Base-by-base conservation (phyloP, 2,113 vertebrate species). In the Tyto alba region DNA sequence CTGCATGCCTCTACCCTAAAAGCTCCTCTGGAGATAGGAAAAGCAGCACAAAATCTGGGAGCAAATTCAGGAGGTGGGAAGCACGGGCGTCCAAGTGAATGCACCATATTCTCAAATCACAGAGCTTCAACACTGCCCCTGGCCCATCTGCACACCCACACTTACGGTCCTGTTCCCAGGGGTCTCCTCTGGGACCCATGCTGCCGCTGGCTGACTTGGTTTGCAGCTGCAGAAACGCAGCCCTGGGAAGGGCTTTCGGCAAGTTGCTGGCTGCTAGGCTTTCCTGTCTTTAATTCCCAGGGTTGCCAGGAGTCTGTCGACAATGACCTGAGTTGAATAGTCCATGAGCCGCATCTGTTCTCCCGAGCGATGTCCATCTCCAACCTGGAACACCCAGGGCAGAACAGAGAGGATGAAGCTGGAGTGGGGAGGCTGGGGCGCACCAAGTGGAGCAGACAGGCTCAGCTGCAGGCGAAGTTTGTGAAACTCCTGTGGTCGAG, bases 141-240 rank as follows among this genome's bases (percentile, higher is more conserved):
- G 55, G 63, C 14, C 55, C 60, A 72, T 84, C 64, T 56, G 64
- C 90, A 75, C 1, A 0, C 77, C n/a, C 68, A 19, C 72, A 13
- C 21, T 88, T 36, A 53, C 0, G 16, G 16, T 32, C 52, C 26
- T 84, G 34, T 86, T 93, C 72, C 79, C 43, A 68, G 36, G 25
- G 13, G 25, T 29, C 38, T 92, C 90, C 93, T 62, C 69, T 84
- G 95, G 89, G 95, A 94, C 17, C 8, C 30, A 47, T 43, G 10
- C 9, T 90, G 18, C 50, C 71, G 60, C 79, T 96, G 93, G 67
- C 85, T 80, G 32, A 43, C 72, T 78, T 59, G 8, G 10, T 36
- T 41, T 96, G 90, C 95, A 94, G 79, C 90, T 96, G 93, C 88
- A 93, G 88, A 69, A 53, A 40, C 38, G 36, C 32, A 88, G 48